A percentile compares a stretch with the other conserved stretches of the same genome.
These are phyloP conservation scores for Malurus leucopterus DNA, from an alignment of 2,797 vertebrate species.

Conservation along the genomic window DNA sequence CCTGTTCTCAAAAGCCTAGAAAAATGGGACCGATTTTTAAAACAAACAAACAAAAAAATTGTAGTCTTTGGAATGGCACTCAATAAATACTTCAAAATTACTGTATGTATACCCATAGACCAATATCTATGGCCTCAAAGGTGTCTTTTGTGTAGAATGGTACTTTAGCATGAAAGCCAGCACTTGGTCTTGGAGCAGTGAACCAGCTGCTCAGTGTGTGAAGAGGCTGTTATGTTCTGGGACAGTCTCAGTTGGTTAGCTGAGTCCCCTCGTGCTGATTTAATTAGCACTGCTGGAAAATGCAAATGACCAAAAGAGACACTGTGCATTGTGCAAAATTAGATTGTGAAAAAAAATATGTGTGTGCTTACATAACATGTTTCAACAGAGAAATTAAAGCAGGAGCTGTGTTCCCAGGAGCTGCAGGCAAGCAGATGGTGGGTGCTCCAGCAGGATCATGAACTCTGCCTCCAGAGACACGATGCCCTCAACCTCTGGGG, in stretches of 20 bases:
- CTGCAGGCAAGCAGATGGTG: conserved; percentile 30
- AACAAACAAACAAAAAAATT: background rate
- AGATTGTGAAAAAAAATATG: conserved; percentile 11
- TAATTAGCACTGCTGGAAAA: conserved; percentile 50
- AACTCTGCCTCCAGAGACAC: background rate
- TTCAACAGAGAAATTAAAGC: conserved; percentile 7
- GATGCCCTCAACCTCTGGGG: background rate
- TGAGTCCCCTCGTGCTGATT: conserved; percentile 17
- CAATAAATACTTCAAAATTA: background rate
- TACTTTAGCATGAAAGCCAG: background rate
- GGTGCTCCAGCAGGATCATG: conserved; percentile 17
- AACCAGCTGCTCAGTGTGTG: background rate
- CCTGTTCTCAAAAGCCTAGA: background rate
- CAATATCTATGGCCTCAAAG: background rate
- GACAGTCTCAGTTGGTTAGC: conserved; percentile 14
- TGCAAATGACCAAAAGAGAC: conserved; percentile 27
- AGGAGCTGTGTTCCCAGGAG: background rate
- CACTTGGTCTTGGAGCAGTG: background rate
- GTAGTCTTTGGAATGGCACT: background rate
- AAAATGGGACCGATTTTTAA: background rate
- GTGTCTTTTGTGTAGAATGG: background rate
- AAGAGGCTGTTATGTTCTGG: background rate
- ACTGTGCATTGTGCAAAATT: conserved; percentile 7
- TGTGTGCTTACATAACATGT: conserved; percentile 20
- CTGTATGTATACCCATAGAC: background rate